Evolutionary conservation across 92 coral and sea anemone species (phyloP).

Genomic region (Porites rus): DNA sequence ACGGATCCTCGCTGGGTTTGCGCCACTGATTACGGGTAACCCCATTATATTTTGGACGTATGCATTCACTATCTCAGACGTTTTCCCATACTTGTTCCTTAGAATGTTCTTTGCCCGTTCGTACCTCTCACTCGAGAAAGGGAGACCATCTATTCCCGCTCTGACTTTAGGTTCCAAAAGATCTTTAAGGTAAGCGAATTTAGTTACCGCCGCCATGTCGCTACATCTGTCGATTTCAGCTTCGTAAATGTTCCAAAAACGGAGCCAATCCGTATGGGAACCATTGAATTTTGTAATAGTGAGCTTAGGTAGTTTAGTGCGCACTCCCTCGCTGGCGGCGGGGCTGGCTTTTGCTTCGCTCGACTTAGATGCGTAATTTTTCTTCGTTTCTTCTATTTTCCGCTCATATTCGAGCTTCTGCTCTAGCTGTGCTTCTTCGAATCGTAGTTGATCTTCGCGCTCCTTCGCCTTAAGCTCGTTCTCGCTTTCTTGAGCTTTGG

Average conservation of each 20-base stretch:
- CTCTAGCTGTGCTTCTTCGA: slow-evolving; percentile 14
- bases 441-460: slow-evolving; percentile 15
- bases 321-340: background rate
- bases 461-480: background rate
- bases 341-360: background rate
- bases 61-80: slow-evolving; percentile 42
- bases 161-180: slow-evolving; percentile 38
- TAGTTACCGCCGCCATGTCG: slow-evolving; percentile 34
- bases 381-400: slow-evolving; percentile 22
- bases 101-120: slow-evolving; percentile 42
- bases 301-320: slow-evolving; percentile 33
- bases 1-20: slow-evolving; percentile 35
- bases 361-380: background rate
- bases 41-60: slow-evolving; percentile 24
- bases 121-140: slow-evolving; percentile 45
- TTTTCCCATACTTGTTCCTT: slow-evolving; percentile 44
- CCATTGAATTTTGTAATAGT: slow-evolving; percentile 19
- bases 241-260: slow-evolving; percentile 19
- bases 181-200: slow-evolving; percentile 43
- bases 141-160: slow-evolving; percentile 33
- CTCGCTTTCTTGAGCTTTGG: slow-evolving; percentile 2
- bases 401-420: slow-evolving; percentile 1
- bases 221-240: slow-evolving; percentile 34
- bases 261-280: background rate
- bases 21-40: slow-evolving; percentile 13